phyloP scores from a whole-genome alignment of 1,140 invertebrate species.

The Drosophila takahashii region DNA sequence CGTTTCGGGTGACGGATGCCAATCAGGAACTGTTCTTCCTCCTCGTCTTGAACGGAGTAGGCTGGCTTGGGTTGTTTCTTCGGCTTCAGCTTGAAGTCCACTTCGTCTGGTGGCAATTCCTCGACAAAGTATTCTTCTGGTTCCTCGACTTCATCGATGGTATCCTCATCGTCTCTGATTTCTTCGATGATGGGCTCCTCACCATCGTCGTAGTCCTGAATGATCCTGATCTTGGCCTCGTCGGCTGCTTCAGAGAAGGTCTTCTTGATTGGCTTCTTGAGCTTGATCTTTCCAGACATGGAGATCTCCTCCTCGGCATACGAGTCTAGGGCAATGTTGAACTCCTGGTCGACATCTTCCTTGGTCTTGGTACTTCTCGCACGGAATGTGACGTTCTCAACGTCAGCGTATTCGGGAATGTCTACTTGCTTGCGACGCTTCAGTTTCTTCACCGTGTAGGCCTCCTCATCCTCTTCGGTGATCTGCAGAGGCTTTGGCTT shows the following conservation, averaged over 20 bases:
- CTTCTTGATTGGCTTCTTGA: slow-evolving; percentile 89
- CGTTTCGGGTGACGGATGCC: slow-evolving; percentile 85
- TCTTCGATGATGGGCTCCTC: slow-evolving; percentile 89
- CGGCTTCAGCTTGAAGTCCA: slow-evolving; percentile 86
- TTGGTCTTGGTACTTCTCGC: slow-evolving; percentile 90
- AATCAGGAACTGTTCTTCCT: slow-evolving; percentile 87
- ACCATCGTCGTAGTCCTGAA: slow-evolving; percentile 89
- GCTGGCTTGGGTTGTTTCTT: slow-evolving; percentile 82
- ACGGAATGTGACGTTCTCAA: slow-evolving; percentile 91
- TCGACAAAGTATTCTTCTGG: slow-evolving; percentile 86
- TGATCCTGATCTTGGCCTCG: slow-evolving; percentile 90
- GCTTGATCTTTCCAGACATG: slow-evolving; percentile 92
- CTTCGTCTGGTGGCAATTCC: slow-evolving; percentile 85
- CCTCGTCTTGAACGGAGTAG: slow-evolving; percentile 81
- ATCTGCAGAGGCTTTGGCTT: slow-evolving; percentile 85
- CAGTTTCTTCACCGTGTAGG: slow-evolving; percentile 90
- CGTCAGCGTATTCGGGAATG: slow-evolving; percentile 89
- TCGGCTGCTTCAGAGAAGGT: slow-evolving; percentile 90
- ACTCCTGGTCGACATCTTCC: slow-evolving; percentile 94
- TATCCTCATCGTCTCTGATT: slow-evolving; percentile 88
- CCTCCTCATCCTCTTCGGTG: slow-evolving; percentile 89
- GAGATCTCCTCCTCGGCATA: slow-evolving; percentile 95
- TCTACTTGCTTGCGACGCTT: slow-evolving; percentile 87
- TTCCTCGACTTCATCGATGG: slow-evolving; percentile 88
- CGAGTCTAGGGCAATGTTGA: slow-evolving; percentile 92